Evolutionary conservation across 1,140 invertebrate species (phyloP), one percentile per base, ranked within the genome.

Genomic region (Megalonaias nervosa): DNA sequence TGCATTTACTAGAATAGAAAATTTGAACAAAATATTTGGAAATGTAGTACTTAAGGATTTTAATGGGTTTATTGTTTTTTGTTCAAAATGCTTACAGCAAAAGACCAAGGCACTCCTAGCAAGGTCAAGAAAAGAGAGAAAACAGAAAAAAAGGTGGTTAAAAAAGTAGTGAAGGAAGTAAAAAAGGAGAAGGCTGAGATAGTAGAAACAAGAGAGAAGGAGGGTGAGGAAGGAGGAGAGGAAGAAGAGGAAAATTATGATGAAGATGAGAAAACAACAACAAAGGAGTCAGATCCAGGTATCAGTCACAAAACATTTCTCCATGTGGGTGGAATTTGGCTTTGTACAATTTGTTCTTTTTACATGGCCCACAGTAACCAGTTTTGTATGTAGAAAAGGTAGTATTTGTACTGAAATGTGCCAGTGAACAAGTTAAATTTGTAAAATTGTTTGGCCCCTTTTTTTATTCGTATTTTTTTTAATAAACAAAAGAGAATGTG

Each of bases 161-260:
- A 38, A 38, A 38, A 38, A 9, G 9, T 9, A 38, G 48, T 26
- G 31, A 75, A 79, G 67, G 77, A 72, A 69, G n/a, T 23, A 16
- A 58, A 48, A 21, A 55, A 61, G 57, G 74, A 79, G 71, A 72
- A 61, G 58, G 26, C 61, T 4, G 19, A 48, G 48, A 74, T 70
- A 59, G 48, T 68, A 26, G 62, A 21, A 57, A 61, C 67, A 55
- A 48, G 62, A 21, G 70, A 71, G 14, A 56, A 67, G 55, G 67
- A 65, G 19, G 81, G 81, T 12, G 76, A 82, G 59, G 81, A 77
- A 16, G 67, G 74, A 69, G 71, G 62, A 12, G 74, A 66, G 11
- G 74, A 72, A 23, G 74, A 73, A 31, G 73, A 74, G 16, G 68
- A 67, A 2, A 70, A 81, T 67, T 70, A 75, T 55, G 69, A 80